A percentile compares a stretch with the other conserved stretches of the same genome.
phyloP scores from a whole-genome alignment of 2,888 invertebrate species.

The Tachina grossa region DNA sequence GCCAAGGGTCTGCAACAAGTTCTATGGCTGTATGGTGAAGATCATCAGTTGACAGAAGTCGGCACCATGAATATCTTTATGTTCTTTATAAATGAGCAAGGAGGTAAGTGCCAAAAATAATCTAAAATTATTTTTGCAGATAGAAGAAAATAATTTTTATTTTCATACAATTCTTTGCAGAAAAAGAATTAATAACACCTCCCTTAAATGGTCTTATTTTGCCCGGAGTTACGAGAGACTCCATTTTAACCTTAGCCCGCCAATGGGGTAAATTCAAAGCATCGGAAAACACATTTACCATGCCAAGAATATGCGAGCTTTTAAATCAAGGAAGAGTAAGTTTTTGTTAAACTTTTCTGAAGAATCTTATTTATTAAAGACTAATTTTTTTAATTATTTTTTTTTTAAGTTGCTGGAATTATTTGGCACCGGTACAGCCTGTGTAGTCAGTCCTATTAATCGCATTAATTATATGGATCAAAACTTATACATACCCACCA shows the following conservation, averaged over 20 bases:
- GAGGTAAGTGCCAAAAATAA: constrained; percentile 85
- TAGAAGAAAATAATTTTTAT: not conserved
- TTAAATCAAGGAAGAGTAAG: constrained; percentile 92
- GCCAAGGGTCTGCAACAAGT: constrained; percentile 95
- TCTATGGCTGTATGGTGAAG: constrained; percentile 96
- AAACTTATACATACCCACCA: constrained; percentile 88
- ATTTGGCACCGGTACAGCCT: constrained; percentile 99
- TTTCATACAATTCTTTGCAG: constrained; percentile 83
- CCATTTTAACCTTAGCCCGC: constrained; percentile 90
- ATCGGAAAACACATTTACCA: constrained; percentile 90
- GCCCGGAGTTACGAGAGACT: constrained; percentile 96
- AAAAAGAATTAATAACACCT: constrained; percentile 95
- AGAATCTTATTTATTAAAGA: not conserved
- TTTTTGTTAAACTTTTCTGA: constrained; percentile 70
- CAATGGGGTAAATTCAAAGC: constrained; percentile 95
- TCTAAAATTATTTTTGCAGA: not conserved
- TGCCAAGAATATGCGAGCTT: constrained; percentile 90
- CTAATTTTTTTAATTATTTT: not conserved
- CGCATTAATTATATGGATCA: constrained; percentile 90
- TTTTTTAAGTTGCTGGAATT: constrained; percentile 92
- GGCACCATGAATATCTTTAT: constrained; percentile 99
- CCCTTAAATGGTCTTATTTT: constrained; percentile 96
- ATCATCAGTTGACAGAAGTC: constrained; percentile 97
- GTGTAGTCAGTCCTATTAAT: constrained; percentile 95
- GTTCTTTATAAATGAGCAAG: constrained; percentile 92